Evolutionary conservation across 2,888 invertebrate species (phyloP).

Genomic region (Apamea anceps): DNA sequence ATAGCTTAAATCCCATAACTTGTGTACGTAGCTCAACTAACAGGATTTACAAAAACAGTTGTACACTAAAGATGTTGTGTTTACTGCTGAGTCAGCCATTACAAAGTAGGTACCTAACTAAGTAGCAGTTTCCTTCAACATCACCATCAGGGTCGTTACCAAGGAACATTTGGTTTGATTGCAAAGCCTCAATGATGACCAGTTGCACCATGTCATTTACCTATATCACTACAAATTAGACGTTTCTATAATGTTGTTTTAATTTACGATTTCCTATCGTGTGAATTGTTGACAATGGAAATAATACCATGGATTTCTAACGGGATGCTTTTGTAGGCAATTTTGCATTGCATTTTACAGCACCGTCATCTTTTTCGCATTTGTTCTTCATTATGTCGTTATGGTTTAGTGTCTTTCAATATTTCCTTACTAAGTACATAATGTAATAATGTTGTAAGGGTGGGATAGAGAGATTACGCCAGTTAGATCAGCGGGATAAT

Average conservation of each 20-base stretch:
- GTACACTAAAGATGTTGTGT: no score
- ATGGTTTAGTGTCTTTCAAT: slow-evolving; percentile 26
- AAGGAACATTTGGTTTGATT: not conserved
- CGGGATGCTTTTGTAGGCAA: slow-evolving; percentile 48
- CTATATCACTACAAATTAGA: slow-evolving; percentile 47
- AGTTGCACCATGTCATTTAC: slow-evolving; percentile 53
- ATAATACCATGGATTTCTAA: slow-evolving; percentile 59
- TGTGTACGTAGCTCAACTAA: not conserved
- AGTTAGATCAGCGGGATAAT: no score
- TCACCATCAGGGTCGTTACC: slow-evolving; percentile 31
- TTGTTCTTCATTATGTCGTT: slow-evolving; percentile 60
- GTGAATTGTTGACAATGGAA: slow-evolving; percentile 68
- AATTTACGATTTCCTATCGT: slow-evolving; percentile 69
- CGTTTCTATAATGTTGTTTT: slow-evolving; percentile 60
- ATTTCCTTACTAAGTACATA: slow-evolving; percentile 12
- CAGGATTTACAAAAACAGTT: not conserved
- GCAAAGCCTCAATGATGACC: slow-evolving; percentile 24
- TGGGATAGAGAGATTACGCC: not conserved
- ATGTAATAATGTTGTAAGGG: not conserved
- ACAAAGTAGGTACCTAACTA: not conserved
- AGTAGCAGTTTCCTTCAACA: slow-evolving; percentile 14
- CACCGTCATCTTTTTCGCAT: slow-evolving; percentile 66
- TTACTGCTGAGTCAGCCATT: not conserved
- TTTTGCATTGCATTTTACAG: slow-evolving; percentile 45
- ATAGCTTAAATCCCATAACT: no score